phyloP scores from a whole-genome alignment of 1,140 invertebrate genomes.

The Tachypleus tridentatus region DNA sequence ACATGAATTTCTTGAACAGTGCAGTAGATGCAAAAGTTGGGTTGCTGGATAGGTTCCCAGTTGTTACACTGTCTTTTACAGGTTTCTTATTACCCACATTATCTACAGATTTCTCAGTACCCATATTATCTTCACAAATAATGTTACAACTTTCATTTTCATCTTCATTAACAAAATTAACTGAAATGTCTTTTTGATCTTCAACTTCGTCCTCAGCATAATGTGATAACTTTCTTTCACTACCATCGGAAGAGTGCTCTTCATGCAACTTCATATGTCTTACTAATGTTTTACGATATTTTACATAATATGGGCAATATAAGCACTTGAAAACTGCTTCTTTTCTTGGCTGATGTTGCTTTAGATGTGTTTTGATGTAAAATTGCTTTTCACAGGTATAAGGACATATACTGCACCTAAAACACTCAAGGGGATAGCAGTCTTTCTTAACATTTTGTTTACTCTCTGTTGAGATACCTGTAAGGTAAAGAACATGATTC shows the following conservation, averaged over 20 bases:
- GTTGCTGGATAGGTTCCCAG: too few relatives aligned
- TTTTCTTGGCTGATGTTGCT: conserved; percentile 54
- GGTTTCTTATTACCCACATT: neutral
- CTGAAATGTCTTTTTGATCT: too few relatives aligned
- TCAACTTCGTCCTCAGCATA: too few relatives aligned
- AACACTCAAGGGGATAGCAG: conserved; percentile 4
- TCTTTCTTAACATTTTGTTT: too few relatives aligned
- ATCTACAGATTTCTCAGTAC: conserved; percentile 11
- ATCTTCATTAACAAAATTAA: neutral
- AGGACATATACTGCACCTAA: conserved; percentile 57
- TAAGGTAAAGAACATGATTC: too few relatives aligned
- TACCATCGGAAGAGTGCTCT: neutral
- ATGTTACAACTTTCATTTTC: conserved; percentile 14
- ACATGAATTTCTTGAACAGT: conserved; percentile 42
- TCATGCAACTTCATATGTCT: conserved; percentile 34
- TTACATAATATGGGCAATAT: conserved; percentile 46
- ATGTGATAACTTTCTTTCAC: too few relatives aligned
- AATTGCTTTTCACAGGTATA: conserved; percentile 50
- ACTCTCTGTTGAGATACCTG: too few relatives aligned
- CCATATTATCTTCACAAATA: neutral
- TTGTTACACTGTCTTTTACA: too few relatives aligned
- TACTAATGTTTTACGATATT: conserved; percentile 29
- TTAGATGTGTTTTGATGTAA: conserved; percentile 52
- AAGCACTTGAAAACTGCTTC: conserved; percentile 64
- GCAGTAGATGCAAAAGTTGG: neutral